Conservation (phyloP, 2,888 invertebrate genomes). For the Tethea ocularis region DNA sequence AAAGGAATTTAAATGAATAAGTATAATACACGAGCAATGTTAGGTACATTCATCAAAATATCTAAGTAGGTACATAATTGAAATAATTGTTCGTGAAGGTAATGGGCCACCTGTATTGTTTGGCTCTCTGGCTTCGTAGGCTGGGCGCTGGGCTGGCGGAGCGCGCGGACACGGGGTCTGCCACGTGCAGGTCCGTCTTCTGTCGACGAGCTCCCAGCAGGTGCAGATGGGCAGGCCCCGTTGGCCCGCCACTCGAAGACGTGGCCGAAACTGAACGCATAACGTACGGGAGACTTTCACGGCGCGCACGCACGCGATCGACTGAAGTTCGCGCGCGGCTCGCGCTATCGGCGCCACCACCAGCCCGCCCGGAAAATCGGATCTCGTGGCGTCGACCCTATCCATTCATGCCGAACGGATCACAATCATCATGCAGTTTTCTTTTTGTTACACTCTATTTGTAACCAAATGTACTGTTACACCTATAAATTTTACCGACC, state of each 20-base stretch:
- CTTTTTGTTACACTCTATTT: constrained; percentile 78
- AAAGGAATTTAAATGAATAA: background rate
- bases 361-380: constrained; percentile 73
- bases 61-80: background rate
- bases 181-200: constrained; percentile 80
- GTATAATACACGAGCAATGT: background rate
- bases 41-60: background rate
- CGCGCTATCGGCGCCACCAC: constrained; percentile 61
- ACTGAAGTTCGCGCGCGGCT: constrained; percentile 67
- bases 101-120: constrained; percentile 76
- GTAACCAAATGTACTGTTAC: constrained; percentile 46
- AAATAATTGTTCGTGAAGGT: constrained; percentile 28
- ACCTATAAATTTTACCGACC: constrained; percentile 42
- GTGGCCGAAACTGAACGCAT: constrained; percentile 69
- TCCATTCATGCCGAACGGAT: constrained; percentile 78
- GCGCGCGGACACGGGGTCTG: constrained; percentile 65
- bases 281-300: constrained; percentile 73
- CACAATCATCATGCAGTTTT: constrained; percentile 66
- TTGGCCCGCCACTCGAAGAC: constrained; percentile 35
- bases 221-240: constrained; percentile 35
- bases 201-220: constrained; percentile 82
- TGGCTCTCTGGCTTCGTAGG: constrained; percentile 80
- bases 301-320: constrained; percentile 78
- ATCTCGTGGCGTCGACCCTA: constrained; percentile 78
- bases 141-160: constrained; percentile 78